Evolutionary conservation across 2,888 invertebrate species (phyloP).

Genomic region (Phyto melanocephala): DNA sequence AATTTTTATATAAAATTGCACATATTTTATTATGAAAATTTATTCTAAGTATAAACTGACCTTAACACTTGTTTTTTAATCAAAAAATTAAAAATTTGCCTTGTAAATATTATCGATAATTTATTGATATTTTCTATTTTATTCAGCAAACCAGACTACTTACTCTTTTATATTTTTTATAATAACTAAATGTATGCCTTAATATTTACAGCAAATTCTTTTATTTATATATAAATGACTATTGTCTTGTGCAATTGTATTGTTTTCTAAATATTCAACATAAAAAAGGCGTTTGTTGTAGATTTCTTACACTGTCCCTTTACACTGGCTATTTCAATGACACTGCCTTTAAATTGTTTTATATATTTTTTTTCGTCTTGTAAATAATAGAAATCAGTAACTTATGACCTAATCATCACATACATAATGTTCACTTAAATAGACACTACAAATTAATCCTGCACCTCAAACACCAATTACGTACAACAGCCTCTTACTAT

Average conservation of each 20-base stretch:
- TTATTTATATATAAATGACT: slow-evolving; percentile 8
- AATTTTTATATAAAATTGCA: too few relatives aligned
- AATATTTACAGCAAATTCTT: neutral
- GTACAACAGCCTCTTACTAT: neutral
- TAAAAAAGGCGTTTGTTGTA: slow-evolving; percentile 43
- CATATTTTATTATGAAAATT: too few relatives aligned
- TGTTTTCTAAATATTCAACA: slow-evolving; percentile 13
- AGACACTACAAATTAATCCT: slow-evolving; percentile 38
- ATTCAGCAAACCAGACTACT: too few relatives aligned
- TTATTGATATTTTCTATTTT: too few relatives aligned
- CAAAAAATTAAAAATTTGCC: too few relatives aligned
- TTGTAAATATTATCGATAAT: too few relatives aligned
- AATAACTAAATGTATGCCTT: neutral
- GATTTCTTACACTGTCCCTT: slow-evolving; percentile 1
- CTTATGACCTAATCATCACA: slow-evolving; percentile 63
- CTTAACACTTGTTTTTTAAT: too few relatives aligned
- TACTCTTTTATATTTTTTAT: too few relatives aligned
- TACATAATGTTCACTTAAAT: neutral
- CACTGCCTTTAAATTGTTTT: neutral
- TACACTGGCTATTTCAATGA: neutral
- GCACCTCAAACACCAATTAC: neutral
- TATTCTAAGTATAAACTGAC: too few relatives aligned
- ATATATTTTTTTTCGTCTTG: neutral
- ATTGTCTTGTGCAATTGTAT: neutral
- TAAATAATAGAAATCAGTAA: slow-evolving; percentile 60